Conservation (phyloP, 2,888 invertebrate genomes). For the Saturnia pavonia region DNA sequence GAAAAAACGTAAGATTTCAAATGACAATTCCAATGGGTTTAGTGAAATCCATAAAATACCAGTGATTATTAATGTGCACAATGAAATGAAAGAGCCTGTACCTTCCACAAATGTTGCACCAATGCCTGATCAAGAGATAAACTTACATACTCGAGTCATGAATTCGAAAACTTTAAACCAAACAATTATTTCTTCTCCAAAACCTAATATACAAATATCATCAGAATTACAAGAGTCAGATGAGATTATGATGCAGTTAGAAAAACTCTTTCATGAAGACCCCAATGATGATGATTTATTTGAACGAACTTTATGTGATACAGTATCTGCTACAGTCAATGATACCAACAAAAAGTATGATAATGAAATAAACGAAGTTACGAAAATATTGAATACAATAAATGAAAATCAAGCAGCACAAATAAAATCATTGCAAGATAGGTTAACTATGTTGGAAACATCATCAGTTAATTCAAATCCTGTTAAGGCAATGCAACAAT, state of each 20-base stretch:
- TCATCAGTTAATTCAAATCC: conserved; percentile 6
- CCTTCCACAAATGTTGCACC: background rate
- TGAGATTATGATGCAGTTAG: conserved; percentile 67
- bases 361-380: conserved; percentile 29
- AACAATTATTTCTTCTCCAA: conserved; percentile 28
- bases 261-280: conserved; percentile 70
- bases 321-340: conserved; percentile 36
- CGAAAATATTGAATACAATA: conserved; percentile 36
- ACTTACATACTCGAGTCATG: background rate
- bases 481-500: background rate
- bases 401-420: conserved; percentile 55
- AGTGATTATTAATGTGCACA: conserved; percentile 38
- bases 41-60: conserved; percentile 36
- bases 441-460: conserved; percentile 58
- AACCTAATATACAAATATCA: conserved; percentile 34
- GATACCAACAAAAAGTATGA: conserved; percentile 39
- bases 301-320: conserved; percentile 56
- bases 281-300: conserved; percentile 71
- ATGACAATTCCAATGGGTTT: conserved; percentile 23
- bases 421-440: conserved; percentile 64
- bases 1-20: conserved; percentile 44
- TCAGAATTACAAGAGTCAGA: conserved; percentile 57
- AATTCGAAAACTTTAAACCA: conserved; percentile 25
- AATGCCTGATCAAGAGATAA: background rate
- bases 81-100: conserved; percentile 22